A percentile compares a stretch with the other conserved stretches of the same genome.
These are phyloP conservation scores for Atherinosoma microstoma DNA, from an alignment of 2,797 vertebrate species.

Conservation along the genomic window DNA sequence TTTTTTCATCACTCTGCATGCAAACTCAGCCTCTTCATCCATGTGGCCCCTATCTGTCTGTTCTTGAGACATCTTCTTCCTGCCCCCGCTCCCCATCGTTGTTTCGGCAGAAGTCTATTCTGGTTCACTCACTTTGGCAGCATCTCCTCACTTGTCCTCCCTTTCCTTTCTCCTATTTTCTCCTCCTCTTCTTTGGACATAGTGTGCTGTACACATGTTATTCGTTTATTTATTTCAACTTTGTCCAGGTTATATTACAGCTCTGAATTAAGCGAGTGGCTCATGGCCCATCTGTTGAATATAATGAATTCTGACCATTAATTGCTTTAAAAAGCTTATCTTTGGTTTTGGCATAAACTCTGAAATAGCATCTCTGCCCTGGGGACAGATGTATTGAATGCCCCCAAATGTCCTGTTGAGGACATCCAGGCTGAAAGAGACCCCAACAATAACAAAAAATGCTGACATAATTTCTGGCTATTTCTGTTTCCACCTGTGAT, in stretches of 20 bases:
- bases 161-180: constrained; percentile 31
- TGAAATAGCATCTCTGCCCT: not conserved
- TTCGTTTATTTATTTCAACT: constrained; percentile 17
- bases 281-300: constrained; percentile 63
- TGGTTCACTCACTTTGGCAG: constrained; percentile 63
- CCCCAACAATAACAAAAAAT: not conserved
- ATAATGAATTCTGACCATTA: constrained; percentile 3
- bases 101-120: constrained; percentile 64
- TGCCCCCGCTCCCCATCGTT: constrained; percentile 23
- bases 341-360: not conserved
- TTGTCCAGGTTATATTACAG: constrained; percentile 17
- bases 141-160: constrained; percentile 47
- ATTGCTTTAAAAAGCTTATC: not conserved
- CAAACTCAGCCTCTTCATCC: constrained; percentile 43
- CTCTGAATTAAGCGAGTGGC: constrained; percentile 36
- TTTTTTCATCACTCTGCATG: constrained; percentile 61
- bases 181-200: constrained; percentile 34
- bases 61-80: constrained; percentile 38
- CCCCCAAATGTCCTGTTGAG: not conserved
- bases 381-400: not conserved
- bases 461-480: not conserved
- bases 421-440: not conserved
- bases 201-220: constrained; percentile 22
- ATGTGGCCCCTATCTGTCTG: constrained; percentile 45
- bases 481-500: not conserved